These are phyloP conservation scores for Leptopilina syphax DNA, from an alignment of 2,888 invertebrate species.

Conservation along the genomic window DNA sequence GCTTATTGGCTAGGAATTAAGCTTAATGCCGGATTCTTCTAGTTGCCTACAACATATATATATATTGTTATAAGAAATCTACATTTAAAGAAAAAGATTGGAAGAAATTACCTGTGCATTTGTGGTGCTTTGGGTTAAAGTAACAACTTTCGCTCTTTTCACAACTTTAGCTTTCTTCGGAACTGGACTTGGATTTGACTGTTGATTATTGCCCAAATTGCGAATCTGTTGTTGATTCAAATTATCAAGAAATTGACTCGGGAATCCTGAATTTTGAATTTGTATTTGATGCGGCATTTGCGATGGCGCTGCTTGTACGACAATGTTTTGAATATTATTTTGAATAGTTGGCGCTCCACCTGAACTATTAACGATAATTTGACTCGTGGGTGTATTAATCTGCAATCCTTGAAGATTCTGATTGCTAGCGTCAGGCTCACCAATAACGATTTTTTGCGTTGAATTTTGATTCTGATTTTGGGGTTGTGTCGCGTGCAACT, in stretches of 20 bases:
- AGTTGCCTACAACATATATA: no score
- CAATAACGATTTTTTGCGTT: constrained; percentile 74
- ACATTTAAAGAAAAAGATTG: background rate
- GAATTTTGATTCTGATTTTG: constrained; percentile 69
- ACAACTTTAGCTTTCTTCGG: constrained; percentile 71
- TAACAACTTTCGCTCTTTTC: constrained; percentile 66
- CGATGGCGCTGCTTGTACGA: constrained; percentile 74
- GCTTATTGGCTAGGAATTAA: no score
- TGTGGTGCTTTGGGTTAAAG: constrained; percentile 62
- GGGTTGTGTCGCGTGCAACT: constrained; percentile 67
- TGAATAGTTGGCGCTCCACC: constrained; percentile 75
- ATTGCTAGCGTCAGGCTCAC: constrained; percentile 70
- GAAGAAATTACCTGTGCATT: constrained; percentile 58
- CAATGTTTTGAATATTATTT: constrained; percentile 75
- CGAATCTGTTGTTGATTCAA: constrained; percentile 75
- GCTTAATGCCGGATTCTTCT: no score
- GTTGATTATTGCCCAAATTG: constrained; percentile 64
- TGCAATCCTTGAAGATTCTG: constrained; percentile 74
- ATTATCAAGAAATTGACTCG: constrained; percentile 75
- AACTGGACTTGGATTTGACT: constrained; percentile 53
- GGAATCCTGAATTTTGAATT: constrained; percentile 74
- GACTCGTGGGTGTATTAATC: constrained; percentile 75
- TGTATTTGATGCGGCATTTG: constrained; percentile 75
- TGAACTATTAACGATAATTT: constrained; percentile 75
- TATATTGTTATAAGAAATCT: no score